Evolutionary conservation across 2,888 invertebrate species (phyloP).

Genomic region (Macroteleia sp.): DNA sequence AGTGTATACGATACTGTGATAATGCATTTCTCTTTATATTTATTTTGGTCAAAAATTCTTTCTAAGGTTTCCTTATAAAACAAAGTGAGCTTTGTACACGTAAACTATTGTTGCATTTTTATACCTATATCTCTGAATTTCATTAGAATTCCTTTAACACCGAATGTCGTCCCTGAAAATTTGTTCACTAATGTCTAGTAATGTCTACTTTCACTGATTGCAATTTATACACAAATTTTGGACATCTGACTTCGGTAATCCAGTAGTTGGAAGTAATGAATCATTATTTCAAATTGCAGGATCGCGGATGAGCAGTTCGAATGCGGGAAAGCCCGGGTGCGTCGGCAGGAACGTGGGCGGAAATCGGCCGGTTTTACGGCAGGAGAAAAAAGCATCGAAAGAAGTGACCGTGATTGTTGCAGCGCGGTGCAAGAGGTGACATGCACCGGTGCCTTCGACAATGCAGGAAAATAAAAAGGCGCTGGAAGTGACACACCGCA

Average conservation of each 20-base stretch:
- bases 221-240: too few species aligned
- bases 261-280: not conserved
- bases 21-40: too few species aligned
- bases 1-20: too few species aligned
- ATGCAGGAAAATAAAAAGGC: conserved; percentile 42
- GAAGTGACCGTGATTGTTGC: conserved; percentile 17
- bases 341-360: conserved; percentile 30
- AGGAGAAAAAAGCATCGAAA: conserved; percentile 36
- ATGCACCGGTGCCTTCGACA: conserved; percentile 18
- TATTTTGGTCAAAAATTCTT: too few species aligned
- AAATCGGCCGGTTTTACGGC: conserved; percentile 22
- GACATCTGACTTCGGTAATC: not conserved
- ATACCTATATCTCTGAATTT: too few species aligned
- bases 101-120: too few species aligned
- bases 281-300: conserved; percentile 9
- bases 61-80: too few species aligned
- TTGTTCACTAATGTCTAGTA: too few species aligned
- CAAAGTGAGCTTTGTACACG: too few species aligned
- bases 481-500: conserved; percentile 46
- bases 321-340: conserved; percentile 24
- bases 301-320: conserved; percentile 30
- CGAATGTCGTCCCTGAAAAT: too few species aligned
- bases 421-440: not conserved
- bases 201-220: too few species aligned
- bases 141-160: too few species aligned